phyloP scores from a whole-genome alignment of 2,888 invertebrate genomes.

The Vesta saturnalis region DNA sequence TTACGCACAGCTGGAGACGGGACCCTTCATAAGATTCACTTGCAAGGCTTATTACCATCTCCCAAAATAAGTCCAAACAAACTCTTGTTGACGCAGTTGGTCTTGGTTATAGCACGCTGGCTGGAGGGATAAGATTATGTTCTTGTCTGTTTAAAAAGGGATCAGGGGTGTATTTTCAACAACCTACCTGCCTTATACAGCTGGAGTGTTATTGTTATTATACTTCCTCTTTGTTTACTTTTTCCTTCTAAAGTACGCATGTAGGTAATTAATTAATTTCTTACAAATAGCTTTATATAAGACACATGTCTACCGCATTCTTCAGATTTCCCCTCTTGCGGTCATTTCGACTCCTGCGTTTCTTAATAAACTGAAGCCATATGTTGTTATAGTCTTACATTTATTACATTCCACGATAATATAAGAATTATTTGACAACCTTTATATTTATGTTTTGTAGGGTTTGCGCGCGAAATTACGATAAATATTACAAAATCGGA shows the following conservation, averaged over 20 bases:
- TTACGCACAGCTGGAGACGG: constrained; percentile 46
- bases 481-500: background rate
- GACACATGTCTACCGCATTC: constrained; percentile 5
- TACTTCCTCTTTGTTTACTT: constrained; percentile 32
- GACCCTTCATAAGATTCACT: constrained; percentile 45
- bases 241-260: constrained; percentile 13
- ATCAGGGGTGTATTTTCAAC: constrained; percentile 34
- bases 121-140: constrained; percentile 37
- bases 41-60: constrained; percentile 53
- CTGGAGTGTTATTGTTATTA: constrained; percentile 39
- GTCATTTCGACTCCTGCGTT: constrained; percentile 12
- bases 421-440: constrained; percentile 15
- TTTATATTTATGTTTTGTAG: constrained; percentile 5
- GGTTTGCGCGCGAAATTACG: background rate
- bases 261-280: background rate
- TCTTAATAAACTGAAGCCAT: constrained; percentile 15
- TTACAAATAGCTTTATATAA: constrained; percentile 5
- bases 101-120: constrained; percentile 41
- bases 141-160: constrained; percentile 36
- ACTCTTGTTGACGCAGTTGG: constrained; percentile 56
- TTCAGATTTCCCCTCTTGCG: constrained; percentile 5
- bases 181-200: constrained; percentile 37
- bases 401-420: constrained; percentile 12
- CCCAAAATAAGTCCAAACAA: constrained; percentile 55
- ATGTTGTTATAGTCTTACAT: constrained; percentile 13